These are phyloP conservation scores for Arvicanthis niloticus DNA, from an alignment of 2,113 vertebrate species.

Conservation along the genomic window DNA sequence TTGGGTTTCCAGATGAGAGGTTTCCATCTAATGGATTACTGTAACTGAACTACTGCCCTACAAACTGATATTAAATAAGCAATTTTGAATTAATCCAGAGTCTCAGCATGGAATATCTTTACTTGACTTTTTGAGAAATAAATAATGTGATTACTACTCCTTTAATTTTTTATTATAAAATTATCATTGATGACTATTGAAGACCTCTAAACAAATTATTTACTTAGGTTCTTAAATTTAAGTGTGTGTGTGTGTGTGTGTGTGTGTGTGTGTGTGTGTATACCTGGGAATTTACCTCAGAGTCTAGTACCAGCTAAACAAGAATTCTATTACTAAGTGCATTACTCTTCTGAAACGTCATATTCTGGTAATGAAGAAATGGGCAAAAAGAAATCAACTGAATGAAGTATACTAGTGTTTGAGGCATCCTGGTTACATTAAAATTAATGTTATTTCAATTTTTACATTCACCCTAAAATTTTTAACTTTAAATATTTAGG, in stretches of 20 bases:
- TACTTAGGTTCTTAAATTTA: conserved; percentile 4
- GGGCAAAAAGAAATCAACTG: neutral
- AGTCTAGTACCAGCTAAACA: neutral
- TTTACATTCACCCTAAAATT: conserved; percentile 20
- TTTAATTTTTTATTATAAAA: conserved; percentile 36
- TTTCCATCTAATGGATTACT: conserved; percentile 45
- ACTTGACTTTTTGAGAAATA: conserved; percentile 46
- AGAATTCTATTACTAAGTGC: neutral
- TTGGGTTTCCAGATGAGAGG: neutral
- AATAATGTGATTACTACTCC: neutral
- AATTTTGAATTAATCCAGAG: conserved; percentile 52
- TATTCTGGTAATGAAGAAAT: conserved; percentile 10
- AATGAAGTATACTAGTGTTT: conserved; percentile 24
- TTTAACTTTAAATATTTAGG: neutral
- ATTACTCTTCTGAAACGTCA: neutral
- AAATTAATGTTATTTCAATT: conserved; percentile 13
- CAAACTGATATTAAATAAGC: conserved; percentile 58
- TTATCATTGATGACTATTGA: conserved; percentile 1
- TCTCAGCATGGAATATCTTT: conserved; percentile 22
- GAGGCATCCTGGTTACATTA: neutral
- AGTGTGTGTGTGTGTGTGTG: neutral
- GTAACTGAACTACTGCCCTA: neutral
- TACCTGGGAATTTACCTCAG: neutral
- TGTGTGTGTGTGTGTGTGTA: too few species aligned
- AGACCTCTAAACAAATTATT: neutral